These are phyloP conservation scores for Archips xylosteana DNA, from an alignment of 2,888 invertebrate species.

Conservation along the genomic window DNA sequence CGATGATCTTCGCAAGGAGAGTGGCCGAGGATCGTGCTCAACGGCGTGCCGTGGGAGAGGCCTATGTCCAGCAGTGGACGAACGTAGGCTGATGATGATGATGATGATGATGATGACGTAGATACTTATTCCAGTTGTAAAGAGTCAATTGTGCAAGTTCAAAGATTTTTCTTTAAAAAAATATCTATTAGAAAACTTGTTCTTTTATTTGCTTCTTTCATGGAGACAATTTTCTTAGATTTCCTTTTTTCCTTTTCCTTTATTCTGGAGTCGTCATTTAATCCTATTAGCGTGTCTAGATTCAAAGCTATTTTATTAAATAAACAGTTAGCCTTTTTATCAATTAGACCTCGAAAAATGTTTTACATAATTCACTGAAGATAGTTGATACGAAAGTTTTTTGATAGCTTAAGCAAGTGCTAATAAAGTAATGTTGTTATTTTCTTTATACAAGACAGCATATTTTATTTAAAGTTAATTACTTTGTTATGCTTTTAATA, in stretches of 20 bases:
- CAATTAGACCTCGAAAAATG: background rate
- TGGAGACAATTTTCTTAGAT: background rate
- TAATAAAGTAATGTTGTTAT: no score
- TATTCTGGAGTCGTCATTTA: background rate
- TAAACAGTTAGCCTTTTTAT: background rate
- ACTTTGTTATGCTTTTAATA: no score
- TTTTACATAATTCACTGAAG: background rate
- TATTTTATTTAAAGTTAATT: no score
- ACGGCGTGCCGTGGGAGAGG: no score
- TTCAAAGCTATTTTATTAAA: background rate
- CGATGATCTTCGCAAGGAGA: no score
- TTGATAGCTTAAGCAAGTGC: background rate
- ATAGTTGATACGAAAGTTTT: background rate
- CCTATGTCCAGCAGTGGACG: no score
- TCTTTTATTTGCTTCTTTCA: background rate
- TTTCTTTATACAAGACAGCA: no score
- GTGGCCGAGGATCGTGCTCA: no score
- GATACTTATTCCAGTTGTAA: no score
- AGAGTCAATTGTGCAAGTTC: background rate
- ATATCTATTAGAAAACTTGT: background rate
- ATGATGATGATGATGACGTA: no score
- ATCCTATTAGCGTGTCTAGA: constrained; percentile 23
- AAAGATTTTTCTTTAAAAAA: background rate
- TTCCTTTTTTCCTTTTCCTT: constrained; percentile 2
- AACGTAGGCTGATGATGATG: no score